Base-by-base conservation (phyloP, 2,113 vertebrate genomes). In the Dascyllus trimaculatus region DNA sequence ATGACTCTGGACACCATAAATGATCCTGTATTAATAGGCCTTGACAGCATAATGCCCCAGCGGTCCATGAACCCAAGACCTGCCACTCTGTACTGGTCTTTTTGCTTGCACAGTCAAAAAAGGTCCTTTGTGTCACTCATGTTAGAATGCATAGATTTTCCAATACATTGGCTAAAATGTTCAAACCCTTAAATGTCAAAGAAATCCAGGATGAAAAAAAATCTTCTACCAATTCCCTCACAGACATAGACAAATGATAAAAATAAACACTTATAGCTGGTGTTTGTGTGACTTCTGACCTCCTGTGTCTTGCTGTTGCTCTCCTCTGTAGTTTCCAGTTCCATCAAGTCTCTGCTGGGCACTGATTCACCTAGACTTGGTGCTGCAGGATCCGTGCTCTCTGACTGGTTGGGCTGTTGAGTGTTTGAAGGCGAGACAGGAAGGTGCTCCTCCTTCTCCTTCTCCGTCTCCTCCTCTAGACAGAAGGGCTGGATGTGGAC, bases 401-500 rank as follows among this genome's bases (percentile, higher is more conserved):
- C 83, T 1, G 83, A 68, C 35, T 76, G 82, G 25, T 76, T 17
- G 0, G 67, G 4, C 35, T 71, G 58, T 32, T 59, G 35, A 11
- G 67, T 4, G 13, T 24, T 59, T 54, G 68, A 10, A 2, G 77
- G 65, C 0, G 15, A 46, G 17, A 2, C 4, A 21, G 25, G 26
- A 11, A 11, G 25, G 2, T 52, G 17, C 25, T 67, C 70, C 67
- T 81, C 80, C 56, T 88, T 85, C 64, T 84, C 72, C 7, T 38
- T 6, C 26, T 5, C 68, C 57, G 75, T 58, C 26, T 66, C 29
- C 29, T 89, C 89, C 40, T 94, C 94, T 51, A 93, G 73, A 48
- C 48, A 86, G 84, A 95, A 94, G 17, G 92, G 90, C 60, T 85
- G 87, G 65, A 94, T 71, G 2, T 63, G 54, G 0, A 75, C 61